These are phyloP conservation scores for Lasioglossum figueresi DNA, from an alignment of 2,888 invertebrate species.

Conservation along the genomic window DNA sequence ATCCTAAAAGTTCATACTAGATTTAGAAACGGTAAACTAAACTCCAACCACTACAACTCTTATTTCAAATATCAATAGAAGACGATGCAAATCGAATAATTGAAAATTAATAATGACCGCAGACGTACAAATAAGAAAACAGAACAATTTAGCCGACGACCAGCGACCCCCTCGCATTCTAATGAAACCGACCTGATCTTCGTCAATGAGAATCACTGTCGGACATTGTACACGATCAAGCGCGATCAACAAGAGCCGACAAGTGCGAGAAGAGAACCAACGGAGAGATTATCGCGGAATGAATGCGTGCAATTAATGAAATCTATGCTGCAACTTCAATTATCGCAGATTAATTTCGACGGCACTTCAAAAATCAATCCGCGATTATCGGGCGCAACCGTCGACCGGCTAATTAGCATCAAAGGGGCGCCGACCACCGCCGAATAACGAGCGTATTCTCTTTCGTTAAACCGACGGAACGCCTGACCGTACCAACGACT, in stretches of 20 bases:
- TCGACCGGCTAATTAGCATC: constrained; percentile 34
- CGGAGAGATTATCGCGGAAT: not conserved
- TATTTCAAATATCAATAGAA: not conserved
- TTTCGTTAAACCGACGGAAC: constrained; percentile 14
- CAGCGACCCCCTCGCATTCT: not conserved
- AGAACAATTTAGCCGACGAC: not conserved
- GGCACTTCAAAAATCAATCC: constrained; percentile 22
- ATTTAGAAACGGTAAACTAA: not conserved
- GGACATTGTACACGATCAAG: not conserved
- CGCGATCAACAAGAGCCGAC: not conserved
- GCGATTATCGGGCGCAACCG: constrained; percentile 14
- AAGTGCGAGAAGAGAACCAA: not conserved
- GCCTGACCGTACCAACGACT: constrained; percentile 32
- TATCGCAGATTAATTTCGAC: constrained; percentile 26
- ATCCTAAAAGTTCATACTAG: too few relatives aligned
- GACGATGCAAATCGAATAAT: not conserved
- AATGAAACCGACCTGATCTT: not conserved
- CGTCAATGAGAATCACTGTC: not conserved
- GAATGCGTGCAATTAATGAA: not conserved
- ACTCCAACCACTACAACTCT: not conserved
- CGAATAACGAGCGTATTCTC: not conserved
- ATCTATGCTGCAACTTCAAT: not conserved
- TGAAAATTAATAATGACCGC: not conserved
- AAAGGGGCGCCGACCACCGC: constrained; percentile 22
- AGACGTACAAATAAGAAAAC: not conserved